Evolutionary conservation across 2,797 vertebrate genomes (phyloP), one percentile per base, ranked within the genome.

Genomic region (Thamnophis elegans): DNA sequence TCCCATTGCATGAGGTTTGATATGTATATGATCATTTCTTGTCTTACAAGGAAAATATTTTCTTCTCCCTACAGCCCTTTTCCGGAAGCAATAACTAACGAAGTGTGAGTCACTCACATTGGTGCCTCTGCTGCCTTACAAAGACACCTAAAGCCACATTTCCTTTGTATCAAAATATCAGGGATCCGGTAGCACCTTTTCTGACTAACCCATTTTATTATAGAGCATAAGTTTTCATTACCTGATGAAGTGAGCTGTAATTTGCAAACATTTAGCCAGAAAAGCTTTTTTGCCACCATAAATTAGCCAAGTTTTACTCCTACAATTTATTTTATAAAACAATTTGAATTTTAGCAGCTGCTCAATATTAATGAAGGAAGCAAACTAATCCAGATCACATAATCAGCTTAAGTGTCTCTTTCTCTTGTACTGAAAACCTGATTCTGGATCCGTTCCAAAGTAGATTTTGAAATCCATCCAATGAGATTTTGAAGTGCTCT

Each of bases 361-460:
- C 26, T 89, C 91, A n/a, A 3, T 22, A 89, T 89, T 92, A 89
- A 90, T 90, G 62, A 82, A 91, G 93, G 93, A 92, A 58, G 26
- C 42, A 25, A 13, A 89, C 13, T 1, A 28, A 28, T 65, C 90
- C 90, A 90, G 68, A 89, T 91, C 56, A 85, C 58, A 86, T 90
- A 87, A 91, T 94, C 90, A 93, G 87, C 90, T 94, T 92, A 85
- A 85, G 42, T 85, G 85, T 85, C 85, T 68, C 56, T 62, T 59
- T 73, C 32, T 56, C 58, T 92, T 55, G 13, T 55, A 55, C 28
- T 85, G 47, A 47, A 18, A 32, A 85, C 55, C 73, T 85, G 58
- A 62, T 42, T 85, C 88, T 86, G 91, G 51, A 89, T 53, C 54
- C n/a, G 28, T 65, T 86, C 88, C 73, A 85, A 65, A 89, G 47